Evolutionary conservation across 2,797 vertebrate species (phyloP).

Genomic region (Coendou prehensilis): DNA sequence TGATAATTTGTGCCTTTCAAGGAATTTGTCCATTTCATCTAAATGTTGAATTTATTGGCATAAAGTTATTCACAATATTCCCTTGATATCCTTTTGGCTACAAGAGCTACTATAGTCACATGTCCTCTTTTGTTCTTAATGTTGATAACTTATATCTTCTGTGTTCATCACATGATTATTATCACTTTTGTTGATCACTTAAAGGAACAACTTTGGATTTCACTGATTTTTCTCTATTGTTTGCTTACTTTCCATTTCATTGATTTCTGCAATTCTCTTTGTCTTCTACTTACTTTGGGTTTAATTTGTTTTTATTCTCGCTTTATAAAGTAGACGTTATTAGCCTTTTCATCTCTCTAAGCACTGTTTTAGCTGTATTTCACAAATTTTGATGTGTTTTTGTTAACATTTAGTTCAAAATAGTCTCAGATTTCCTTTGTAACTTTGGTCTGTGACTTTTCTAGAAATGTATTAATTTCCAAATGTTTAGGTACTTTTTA

Average conservation of each 20-base stretch:
- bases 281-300: constrained; percentile 39
- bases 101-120: constrained; percentile 16
- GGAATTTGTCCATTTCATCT: constrained; percentile 75
- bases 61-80: constrained; percentile 64
- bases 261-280: constrained; percentile 49
- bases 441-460: constrained; percentile 67
- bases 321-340: constrained; percentile 55
- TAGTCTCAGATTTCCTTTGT: constrained; percentile 65
- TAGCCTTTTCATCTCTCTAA: constrained; percentile 59
- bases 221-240: constrained; percentile 45
- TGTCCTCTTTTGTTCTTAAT: constrained; percentile 59
- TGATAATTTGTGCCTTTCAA: constrained; percentile 78
- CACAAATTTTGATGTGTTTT: constrained; percentile 64
- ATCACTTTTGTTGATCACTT: constrained; percentile 52
- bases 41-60: constrained; percentile 73
- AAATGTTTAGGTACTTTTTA: constrained; percentile 64
- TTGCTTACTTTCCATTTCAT: constrained; percentile 56
- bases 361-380: constrained; percentile 51
- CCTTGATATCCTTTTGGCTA: constrained; percentile 69
- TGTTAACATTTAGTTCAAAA: constrained; percentile 65
- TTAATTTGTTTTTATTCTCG: constrained; percentile 68
- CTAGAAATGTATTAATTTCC: constrained; percentile 69
- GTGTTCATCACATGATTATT: constrained; percentile 9
- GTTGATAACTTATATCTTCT: constrained; percentile 54
- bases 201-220: constrained; percentile 65